These are phyloP conservation scores for Ispidina picta DNA, from an alignment of 2,797 vertebrate species.

Conservation along the genomic window DNA sequence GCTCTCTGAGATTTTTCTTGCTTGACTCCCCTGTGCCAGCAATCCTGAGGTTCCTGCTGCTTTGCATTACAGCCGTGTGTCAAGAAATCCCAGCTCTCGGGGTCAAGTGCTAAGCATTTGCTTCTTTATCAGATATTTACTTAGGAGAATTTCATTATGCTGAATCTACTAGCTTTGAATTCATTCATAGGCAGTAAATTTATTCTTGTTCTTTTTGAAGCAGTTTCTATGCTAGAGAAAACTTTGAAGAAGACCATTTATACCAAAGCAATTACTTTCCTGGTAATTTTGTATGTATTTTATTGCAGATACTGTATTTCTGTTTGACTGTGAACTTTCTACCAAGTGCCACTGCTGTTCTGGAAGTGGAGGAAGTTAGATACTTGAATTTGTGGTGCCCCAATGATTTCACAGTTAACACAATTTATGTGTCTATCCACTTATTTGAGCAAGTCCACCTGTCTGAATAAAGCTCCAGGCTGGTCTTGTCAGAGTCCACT, in stretches of 20 bases:
- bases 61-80: conserved; percentile 11
- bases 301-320: conserved; percentile 69
- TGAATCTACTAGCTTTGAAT: conserved; percentile 76
- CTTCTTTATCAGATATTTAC: conserved; percentile 78
- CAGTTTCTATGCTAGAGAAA: conserved; percentile 71
- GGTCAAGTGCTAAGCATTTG: conserved; percentile 74
- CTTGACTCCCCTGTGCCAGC: neutral
- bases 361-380: neutral
- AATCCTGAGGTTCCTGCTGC: conserved; percentile 1
- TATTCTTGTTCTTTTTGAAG: conserved; percentile 72
- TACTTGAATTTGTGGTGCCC: neutral
- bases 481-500: neutral
- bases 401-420: neutral
- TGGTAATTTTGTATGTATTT: conserved; percentile 79
- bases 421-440: neutral
- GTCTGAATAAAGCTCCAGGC: neutral
- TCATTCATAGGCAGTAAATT: conserved; percentile 76
- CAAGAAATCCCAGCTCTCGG: conserved; percentile 63
- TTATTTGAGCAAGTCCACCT: neutral
- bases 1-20: neutral
- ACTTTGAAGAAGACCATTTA: conserved; percentile 75
- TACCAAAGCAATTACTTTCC: conserved; percentile 81
- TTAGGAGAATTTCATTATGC: conserved; percentile 78
- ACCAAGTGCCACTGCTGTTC: conserved; percentile 41
- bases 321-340: conserved; percentile 70